Conservation (phyloP, 2,113 vertebrate genomes). For the Herpetotheres cachinnans region DNA sequence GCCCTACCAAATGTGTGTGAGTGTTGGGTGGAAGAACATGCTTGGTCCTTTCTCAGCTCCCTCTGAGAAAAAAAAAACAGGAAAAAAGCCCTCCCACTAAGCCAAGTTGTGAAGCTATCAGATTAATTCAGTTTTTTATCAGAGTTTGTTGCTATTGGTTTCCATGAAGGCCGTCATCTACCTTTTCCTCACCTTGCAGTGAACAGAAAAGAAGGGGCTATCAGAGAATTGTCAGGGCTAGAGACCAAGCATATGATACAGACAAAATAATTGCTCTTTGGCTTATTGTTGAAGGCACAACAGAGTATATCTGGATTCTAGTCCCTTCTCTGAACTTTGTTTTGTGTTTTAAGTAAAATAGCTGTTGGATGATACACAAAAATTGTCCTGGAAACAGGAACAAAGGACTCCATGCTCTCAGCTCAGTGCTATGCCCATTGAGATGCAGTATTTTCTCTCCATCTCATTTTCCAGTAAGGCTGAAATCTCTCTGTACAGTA, state of each 20-base stretch:
- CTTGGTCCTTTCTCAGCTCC: neutral
- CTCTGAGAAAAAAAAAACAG: too few species aligned
- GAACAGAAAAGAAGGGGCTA: neutral
- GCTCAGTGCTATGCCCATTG: neutral
- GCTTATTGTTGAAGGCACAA: neutral
- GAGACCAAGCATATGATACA: neutral
- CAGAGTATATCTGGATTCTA: neutral
- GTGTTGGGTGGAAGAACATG: neutral
- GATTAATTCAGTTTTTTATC: neutral
- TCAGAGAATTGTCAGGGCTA: neutral
- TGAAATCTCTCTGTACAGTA: neutral
- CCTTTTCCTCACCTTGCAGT: neutral
- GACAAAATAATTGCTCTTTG: neutral
- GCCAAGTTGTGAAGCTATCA: neutral
- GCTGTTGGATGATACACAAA: neutral
- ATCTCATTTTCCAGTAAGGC: neutral
- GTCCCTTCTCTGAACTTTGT: neutral
- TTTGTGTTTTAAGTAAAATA: neutral
- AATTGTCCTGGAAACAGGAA: neutral
- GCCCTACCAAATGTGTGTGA: neutral
- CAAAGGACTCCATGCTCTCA: neutral
- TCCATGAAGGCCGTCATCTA: neutral
- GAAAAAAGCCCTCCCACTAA: neutral
- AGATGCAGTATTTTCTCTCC: neutral
- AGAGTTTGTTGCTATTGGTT: neutral